Conservation (phyloP, 2,113 vertebrate species). For the Emydura subglobosa region DNA sequence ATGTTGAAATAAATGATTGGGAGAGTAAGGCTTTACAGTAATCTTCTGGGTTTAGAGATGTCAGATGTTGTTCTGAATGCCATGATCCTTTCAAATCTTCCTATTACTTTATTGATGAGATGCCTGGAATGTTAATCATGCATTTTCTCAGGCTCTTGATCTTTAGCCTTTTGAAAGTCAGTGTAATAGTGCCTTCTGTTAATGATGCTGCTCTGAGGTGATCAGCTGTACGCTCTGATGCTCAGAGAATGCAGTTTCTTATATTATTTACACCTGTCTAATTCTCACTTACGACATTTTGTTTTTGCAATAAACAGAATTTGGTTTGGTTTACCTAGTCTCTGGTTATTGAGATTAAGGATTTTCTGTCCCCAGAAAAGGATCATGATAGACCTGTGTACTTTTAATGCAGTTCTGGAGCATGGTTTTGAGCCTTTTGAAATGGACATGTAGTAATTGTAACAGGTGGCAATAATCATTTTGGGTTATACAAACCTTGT, state of each 20-base stretch:
- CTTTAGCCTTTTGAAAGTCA: neutral
- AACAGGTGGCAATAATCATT: neutral
- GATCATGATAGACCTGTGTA: neutral
- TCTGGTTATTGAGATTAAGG: neutral
- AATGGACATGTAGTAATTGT: neutral
- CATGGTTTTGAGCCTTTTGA: neutral
- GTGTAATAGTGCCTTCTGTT: neutral
- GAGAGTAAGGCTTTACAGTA: neutral
- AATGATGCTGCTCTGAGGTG: neutral
- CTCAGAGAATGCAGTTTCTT: neutral
- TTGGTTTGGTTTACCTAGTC: neutral
- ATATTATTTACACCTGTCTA: neutral
- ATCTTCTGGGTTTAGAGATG: neutral
- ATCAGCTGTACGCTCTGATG: neutral
- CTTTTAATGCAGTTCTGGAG: neutral
- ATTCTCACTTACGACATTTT: neutral
- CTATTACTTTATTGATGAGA: neutral
- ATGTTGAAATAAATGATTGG: neutral
- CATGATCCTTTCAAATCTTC: fast-evolving
- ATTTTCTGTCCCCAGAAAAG: neutral
- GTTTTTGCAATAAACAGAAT: neutral
- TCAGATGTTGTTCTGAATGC: neutral
- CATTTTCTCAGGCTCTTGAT: neutral
- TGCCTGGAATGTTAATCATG: neutral
- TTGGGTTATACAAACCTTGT: neutral